These are phyloP conservation scores for Acrobasis repandana DNA, from an alignment of 2,888 invertebrate species.

Conservation along the genomic window DNA sequence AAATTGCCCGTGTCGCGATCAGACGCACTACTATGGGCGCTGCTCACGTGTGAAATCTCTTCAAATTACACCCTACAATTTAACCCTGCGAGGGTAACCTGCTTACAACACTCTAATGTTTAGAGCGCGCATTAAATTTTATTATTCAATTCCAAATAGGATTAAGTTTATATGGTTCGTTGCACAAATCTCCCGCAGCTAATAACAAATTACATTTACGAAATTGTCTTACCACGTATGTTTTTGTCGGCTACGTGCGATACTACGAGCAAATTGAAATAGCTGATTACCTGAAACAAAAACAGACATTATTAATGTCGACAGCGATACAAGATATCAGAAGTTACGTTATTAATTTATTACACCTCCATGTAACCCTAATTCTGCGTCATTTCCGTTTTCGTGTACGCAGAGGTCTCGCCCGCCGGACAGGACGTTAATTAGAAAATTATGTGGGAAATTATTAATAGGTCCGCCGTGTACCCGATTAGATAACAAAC, in stretches of 20 bases:
- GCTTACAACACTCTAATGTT: conserved; percentile 39
- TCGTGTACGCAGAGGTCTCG: conserved; percentile 55
- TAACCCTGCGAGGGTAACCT: conserved; percentile 53
- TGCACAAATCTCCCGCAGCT: conserved; percentile 39
- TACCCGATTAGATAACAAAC: conserved; percentile 81
- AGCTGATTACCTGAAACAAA: conserved; percentile 73
- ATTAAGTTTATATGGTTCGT: conserved; percentile 40
- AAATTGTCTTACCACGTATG: conserved; percentile 34
- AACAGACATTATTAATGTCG: conserved; percentile 48
- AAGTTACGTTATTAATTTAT: conserved; percentile 48
- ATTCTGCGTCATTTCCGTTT: conserved; percentile 67
- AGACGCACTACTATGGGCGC: conserved; percentile 71
- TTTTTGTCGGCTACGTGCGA: conserved; percentile 45
- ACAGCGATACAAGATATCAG: conserved; percentile 36
- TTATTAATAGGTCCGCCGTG: conserved; percentile 78
- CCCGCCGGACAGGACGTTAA: conserved; percentile 72
- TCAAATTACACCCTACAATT: conserved; percentile 65
- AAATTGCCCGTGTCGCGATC: conserved; percentile 77
- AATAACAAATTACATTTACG: conserved; percentile 34
- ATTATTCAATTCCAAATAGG: conserved; percentile 48
- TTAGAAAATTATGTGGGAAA: conserved; percentile 80
- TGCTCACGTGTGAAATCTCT: conserved; percentile 73
- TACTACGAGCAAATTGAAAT: conserved; percentile 39
- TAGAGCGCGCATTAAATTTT: conserved; percentile 48
- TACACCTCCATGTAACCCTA: conserved; percentile 48